phyloP scores from a whole-genome alignment of 2,797 vertebrate species.

The Antrozous pallidus region DNA sequence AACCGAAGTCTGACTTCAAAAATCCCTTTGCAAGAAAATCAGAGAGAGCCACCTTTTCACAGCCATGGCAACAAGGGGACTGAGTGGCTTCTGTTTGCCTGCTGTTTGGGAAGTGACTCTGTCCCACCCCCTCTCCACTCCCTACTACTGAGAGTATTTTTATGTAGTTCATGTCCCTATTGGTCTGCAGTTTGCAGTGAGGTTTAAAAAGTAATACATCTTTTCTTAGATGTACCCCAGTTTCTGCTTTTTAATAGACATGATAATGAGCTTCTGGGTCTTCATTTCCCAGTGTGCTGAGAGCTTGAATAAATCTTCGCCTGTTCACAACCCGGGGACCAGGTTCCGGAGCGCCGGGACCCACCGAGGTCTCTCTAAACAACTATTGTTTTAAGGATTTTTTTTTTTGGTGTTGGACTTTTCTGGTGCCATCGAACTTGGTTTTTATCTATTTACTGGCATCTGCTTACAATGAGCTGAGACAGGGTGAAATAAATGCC shows the following conservation, averaged over 20 bases:
- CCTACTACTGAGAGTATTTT: constrained; percentile 81
- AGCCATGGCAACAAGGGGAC: constrained; percentile 68
- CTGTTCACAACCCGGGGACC: constrained; percentile 86
- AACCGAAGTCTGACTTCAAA: constrained; percentile 61
- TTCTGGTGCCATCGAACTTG: constrained; percentile 71
- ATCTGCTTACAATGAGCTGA: constrained; percentile 69
- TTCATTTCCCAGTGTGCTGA: constrained; percentile 87
- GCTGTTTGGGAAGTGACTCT: constrained; percentile 78
- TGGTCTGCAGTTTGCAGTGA: constrained; percentile 84
- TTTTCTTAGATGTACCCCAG: constrained; percentile 88
- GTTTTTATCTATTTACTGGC: constrained; percentile 69
- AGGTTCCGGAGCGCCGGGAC: constrained; percentile 80
- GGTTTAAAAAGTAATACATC: constrained; percentile 87
- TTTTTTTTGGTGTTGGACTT: constrained; percentile 76
- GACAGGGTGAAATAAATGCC: constrained; percentile 63
- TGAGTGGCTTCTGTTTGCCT: constrained; percentile 72
- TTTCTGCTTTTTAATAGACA: constrained; percentile 89
- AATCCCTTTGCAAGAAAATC: constrained; percentile 50
- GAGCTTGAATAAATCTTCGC: constrained; percentile 86
- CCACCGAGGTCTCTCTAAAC: constrained; percentile 81
- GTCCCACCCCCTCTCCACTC: constrained; percentile 72
- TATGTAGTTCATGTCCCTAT: constrained; percentile 87
- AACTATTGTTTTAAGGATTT: constrained; percentile 83
- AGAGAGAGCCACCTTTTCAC: constrained; percentile 70
- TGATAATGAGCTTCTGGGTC: constrained; percentile 87